These are phyloP conservation scores for Drosophila parabipectinata DNA, from an alignment of 1,140 invertebrate species.

Conservation along the genomic window DNA sequence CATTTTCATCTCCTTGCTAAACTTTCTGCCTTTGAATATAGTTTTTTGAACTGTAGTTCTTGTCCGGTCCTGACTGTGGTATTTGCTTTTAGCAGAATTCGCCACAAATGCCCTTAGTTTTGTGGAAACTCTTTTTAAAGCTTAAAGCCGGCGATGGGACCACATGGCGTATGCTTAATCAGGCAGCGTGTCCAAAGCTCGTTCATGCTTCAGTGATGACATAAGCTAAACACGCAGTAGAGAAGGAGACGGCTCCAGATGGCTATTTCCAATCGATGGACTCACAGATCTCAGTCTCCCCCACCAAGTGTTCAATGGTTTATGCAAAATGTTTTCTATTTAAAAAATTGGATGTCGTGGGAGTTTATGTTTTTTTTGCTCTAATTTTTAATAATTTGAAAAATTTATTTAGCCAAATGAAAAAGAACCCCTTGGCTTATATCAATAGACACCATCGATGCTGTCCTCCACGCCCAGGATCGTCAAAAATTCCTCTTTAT, in stretches of 20 bases:
- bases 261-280: slow-evolving; percentile 7
- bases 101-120: neutral
- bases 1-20: slow-evolving; percentile 55
- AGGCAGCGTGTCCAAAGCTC: slow-evolving; percentile 66
- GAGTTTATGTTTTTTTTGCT: too few relatives aligned
- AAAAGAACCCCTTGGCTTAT: neutral
- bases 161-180: slow-evolving; percentile 57
- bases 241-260: slow-evolving; percentile 13
- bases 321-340: neutral
- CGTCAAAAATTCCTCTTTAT: slow-evolving; percentile 16
- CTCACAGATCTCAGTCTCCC: neutral
- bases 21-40: slow-evolving; percentile 74
- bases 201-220: slow-evolving; percentile 79
- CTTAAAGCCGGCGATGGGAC: slow-evolving; percentile 21
- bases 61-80: slow-evolving; percentile 40
- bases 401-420: neutral
- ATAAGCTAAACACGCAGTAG: slow-evolving; percentile 71
- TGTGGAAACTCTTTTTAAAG: slow-evolving; percentile 27
- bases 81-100: slow-evolving; percentile 77
- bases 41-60: slow-evolving; percentile 31
- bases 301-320: slow-evolving; percentile 11
- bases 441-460: slow-evolving; percentile 13
- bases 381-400: too few relatives aligned
- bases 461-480: neutral
- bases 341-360: neutral